Base-by-base conservation (phyloP, 35 echinoderm and acorn worm species). In the Lytechinus variegatus region DNA sequence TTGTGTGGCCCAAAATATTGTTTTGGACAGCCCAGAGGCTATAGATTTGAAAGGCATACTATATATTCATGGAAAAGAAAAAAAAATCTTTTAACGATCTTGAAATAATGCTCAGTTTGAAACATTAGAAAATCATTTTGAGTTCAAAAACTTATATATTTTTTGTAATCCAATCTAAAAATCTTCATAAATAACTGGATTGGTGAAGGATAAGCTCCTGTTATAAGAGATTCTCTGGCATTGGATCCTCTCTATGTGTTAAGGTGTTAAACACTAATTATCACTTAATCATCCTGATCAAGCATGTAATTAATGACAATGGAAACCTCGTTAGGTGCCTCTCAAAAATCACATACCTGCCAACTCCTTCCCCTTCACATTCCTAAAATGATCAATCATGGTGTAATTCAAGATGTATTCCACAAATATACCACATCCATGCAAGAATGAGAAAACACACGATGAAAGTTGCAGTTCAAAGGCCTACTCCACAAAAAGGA, bases 321-420 rank as follows among this genome's bases (percentile, higher is more conserved):
- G 21, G 66, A 79, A 27, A 79, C 66, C 66, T 79, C 19, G 14
- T 24, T 24, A 79, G 24, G n/a, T 7, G 14, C 66, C 66, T 60
- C 57, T 8, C 10, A 61, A 56, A 27, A n/a, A 94, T 94, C 12
- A 44, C 88, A 28, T 95, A 95, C 95, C 95, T 95, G 95, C 33
- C 13, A 95, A 27, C 79, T 95, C 95, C 95, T 95, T 90, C 88
- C 88, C 88, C 52, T 90, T 90, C n/a, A 90, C 27, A 33, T 90
- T 90, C 52, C 88, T 90, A 54, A 90, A 90, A 52, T 90, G 88
- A 54, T 90, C 88, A 9, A 90, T 90, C 88, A 90, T 90, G 88
- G 9, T 9, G 28, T 21, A 51, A 86, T 2, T 79, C 66, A 79
- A 79, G 88, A 14, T 12, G 52, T 90, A 90, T 90, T 90, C 88